Base-by-base conservation (phyloP, 2,113 vertebrate genomes). In the Dicrurus megarhynchus region DNA sequence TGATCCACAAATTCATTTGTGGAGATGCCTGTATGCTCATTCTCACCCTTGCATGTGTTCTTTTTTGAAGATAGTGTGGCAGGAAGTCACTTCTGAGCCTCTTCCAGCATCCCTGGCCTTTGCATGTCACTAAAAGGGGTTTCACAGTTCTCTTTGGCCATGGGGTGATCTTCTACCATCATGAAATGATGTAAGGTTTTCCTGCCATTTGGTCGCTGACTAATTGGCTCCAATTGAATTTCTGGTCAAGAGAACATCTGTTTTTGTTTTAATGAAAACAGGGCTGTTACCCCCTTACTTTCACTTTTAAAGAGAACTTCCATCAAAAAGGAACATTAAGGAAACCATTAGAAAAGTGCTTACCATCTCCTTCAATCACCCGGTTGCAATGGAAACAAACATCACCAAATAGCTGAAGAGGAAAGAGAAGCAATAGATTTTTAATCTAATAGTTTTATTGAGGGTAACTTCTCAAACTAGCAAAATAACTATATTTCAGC, bases 371-470 rank as follows among this genome's bases (percentile, higher is more conserved):
- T 98, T 99, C 99, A 94, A 99, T 99, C 33, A 99, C 99, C 88
- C 98, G 99, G 80, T 99, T 99, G 98, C 99, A 99, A 95, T 99
- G 99, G 98, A 99, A 99, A 95, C 99, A 99, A 91, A 99, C 99
- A 94, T 99, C 99, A 87, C 99, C 99, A 41, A 99, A 99, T 3
- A 99, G 98, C 99, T 99, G 97, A 73, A 88, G 61, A 96, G 1
- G 16, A 84, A 82, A 69, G 52, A 67, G 52, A 93, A 89, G 59
- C 52, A 84, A 79, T 4, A 8, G 3, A 32, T 37, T 91, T 80
- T 93, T 64, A 79, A 61, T 30, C 4, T 28, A 41, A 81, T 28
- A 2, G 55, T 44, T 77, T 84, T 30, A 57, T 61, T 2, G 1
- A 71, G 18, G 16, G 33, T 47, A 71, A 21, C 27, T 87, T 93